Base-by-base conservation (phyloP, 1,140 invertebrate genomes). In the Choristoneura fumiferana region DNA sequence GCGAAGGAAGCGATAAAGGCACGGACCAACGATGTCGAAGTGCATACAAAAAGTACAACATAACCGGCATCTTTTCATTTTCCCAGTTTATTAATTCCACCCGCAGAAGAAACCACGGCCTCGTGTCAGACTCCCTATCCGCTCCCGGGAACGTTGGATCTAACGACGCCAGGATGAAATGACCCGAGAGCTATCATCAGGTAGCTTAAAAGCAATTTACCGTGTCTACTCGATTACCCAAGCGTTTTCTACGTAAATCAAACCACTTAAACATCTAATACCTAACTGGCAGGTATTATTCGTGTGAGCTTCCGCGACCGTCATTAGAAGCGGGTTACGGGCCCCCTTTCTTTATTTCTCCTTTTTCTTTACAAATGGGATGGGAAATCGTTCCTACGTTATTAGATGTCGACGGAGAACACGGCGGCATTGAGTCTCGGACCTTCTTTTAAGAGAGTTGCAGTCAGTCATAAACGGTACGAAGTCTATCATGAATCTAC, bases 361-460 rank as follows among this genome's bases (percentile, higher is more conserved):
- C 54, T 65, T 71, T 71, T 33, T 68, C 65, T 68, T 71, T 63
- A 68, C 65, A 71, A 68, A 71, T 71, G 63, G 63, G 65, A 71
- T 71, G 63, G 63, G 65, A 68, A 63, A 68, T 68, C 63, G 63
- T 60, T 68, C 69, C 61, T 58, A 69, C 58, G 65, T 71, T 71
- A 71, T 63, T 65, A 67, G 54, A 40, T 66, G 58, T 62, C 58
- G 56, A 58, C 37, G 18, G 33, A 29, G 22, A 6, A 6, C 22
- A 29, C 6, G 22, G 22, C 6, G 22, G 22, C 22, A 29, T 29
- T 29, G 22, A 29, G 22, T 29, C 22, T 29, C 22, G 22, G 22
- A 29, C 2, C n/a, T 29, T 29, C 22, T 29, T 29, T 29, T 29
- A 29, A 3, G 22, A 29, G 22, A 29, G 22, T 29, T 29, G 22